Conservation (phyloP, 2,888 invertebrate genomes). For the Phengaris alcon region DNA sequence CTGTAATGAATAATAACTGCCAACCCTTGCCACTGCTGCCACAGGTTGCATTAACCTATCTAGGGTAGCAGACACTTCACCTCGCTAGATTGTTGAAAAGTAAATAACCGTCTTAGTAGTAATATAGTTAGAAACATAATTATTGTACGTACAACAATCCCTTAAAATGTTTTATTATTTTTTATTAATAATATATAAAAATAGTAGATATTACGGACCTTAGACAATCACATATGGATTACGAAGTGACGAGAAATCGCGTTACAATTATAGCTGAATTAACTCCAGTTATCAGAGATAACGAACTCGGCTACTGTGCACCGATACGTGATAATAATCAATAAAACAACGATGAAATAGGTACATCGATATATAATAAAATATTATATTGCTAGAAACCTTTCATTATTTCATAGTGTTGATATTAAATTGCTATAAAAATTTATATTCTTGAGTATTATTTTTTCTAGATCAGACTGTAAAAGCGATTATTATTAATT, state of each 20-base stretch:
- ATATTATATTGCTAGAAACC: neutral
- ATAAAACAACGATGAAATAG: constrained; percentile 29
- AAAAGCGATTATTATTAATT: neutral
- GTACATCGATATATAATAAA: neutral
- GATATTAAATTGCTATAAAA: neutral
- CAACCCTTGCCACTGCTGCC: too few species aligned
- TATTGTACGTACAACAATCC: too few species aligned
- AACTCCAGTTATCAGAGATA: constrained; percentile 32
- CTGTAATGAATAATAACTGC: neutral
- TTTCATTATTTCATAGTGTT: neutral
- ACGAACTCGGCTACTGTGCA: constrained; percentile 35
- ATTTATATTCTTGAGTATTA: neutral
- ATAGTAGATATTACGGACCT: neutral
- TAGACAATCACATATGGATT: neutral
- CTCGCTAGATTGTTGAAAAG: too few species aligned
- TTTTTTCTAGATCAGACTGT: neutral
- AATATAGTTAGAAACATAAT: too few species aligned
- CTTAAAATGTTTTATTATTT: too few species aligned
- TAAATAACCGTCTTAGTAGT: too few species aligned
- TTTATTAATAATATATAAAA: too few species aligned
- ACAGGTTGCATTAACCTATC: too few species aligned
- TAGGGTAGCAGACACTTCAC: too few species aligned
- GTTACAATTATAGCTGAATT: constrained; percentile 27
- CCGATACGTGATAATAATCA: constrained; percentile 36
- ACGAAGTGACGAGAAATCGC: constrained; percentile 11